Base-by-base conservation (phyloP, 35 echinoderm and acorn worm genomes). In the Hemicentrotus pulcherrimus region DNA sequence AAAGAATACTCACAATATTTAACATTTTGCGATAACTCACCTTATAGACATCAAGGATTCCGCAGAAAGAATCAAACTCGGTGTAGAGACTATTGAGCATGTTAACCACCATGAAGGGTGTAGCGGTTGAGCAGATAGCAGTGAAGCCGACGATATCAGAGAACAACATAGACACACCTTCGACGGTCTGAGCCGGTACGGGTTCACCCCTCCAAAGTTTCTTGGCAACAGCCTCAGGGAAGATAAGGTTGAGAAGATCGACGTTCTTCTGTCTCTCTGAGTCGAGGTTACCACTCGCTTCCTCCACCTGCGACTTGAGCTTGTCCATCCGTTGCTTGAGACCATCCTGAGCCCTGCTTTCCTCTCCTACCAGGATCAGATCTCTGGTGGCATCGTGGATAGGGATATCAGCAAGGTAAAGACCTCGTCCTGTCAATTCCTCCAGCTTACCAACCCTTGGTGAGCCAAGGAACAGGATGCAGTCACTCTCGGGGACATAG, bases 101-200 rank as follows among this genome's bases (percentile, higher is more conserved):
- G 48, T 94, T 96, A 46, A 99, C 96, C 32, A 99, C 98, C 95
- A 96, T 96, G 47, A 99, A 97, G 19, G 98, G 98, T 2, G 97
- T 99, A 65, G 95, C 96, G 22, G 94, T 97, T 18, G 98, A 97
- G 61, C 98, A 99, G 35, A 99, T 99, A 0, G 97, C 97, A 3
- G 98, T 99, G 47, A 99, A 99, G 22, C 98, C 98, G 12, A 99
- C 98, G 31, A 99, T 97, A 92, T 99, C 98, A 5, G 98, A 99
- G 85, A 99, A 99, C 22, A 99, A 91, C 98, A 99, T 97, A 5
- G 97, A 95, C 0, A 99, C 98, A 48, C 94, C 95, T 4, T 99
- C 97, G 30, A 93, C 96, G 8, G 95, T 99, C 24, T 92, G 91
- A 15, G 98, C 91, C 15, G 95, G 95, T 19, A 99, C 95, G 4